phyloP scores from a whole-genome alignment of 2,797 vertebrate genomes.

The Pelochelys cantorii region DNA sequence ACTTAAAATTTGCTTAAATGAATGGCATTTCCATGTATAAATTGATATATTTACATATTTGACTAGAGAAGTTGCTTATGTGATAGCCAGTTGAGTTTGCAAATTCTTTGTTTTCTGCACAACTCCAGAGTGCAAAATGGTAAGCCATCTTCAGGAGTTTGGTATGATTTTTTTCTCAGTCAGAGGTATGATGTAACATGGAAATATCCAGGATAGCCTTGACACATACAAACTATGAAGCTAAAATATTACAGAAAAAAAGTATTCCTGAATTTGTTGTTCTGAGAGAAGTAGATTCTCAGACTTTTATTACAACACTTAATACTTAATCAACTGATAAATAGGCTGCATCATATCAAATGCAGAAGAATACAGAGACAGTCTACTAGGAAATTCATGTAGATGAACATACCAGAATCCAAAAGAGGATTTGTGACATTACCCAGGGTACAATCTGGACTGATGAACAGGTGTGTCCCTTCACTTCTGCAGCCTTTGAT shows the following conservation, averaged over 20 bases:
- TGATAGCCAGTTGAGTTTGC: not conserved
- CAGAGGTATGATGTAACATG: not conserved
- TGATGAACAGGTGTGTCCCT: not conserved
- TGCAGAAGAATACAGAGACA: not conserved
- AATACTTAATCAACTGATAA: not conserved
- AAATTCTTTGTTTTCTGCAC: not conserved
- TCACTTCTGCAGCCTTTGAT: not conserved
- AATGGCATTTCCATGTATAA: not conserved
- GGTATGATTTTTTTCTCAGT: not conserved
- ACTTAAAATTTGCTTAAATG: not conserved
- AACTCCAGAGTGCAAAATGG: not conserved
- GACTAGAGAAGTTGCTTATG: not conserved
- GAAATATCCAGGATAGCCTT: not conserved
- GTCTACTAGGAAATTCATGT: slow-evolving; percentile 24
- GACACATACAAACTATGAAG: not conserved
- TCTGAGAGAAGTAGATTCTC: not conserved
- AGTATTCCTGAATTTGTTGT: not conserved
- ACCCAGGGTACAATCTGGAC: not conserved
- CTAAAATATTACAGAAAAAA: not conserved
- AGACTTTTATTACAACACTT: not conserved
- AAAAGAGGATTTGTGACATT: not conserved
- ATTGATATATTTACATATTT: not conserved
- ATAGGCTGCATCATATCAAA: not conserved
- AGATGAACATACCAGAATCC: not conserved
- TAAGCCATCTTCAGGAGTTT: not conserved